phyloP scores from a whole-genome alignment of 1,140 invertebrate species.

The Drosophila insularis region DNA sequence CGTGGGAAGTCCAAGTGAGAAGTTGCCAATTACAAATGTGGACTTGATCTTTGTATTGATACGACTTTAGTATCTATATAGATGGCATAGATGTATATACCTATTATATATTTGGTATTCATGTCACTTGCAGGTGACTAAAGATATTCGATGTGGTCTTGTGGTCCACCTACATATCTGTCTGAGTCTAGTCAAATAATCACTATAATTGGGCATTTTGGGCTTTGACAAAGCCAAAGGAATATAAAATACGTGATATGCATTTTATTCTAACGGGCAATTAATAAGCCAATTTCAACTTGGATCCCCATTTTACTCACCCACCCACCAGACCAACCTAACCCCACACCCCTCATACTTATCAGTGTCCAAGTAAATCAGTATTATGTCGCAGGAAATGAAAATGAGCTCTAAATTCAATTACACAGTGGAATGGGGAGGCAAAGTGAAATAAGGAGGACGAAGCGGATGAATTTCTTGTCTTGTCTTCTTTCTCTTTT shows the following conservation, averaged over 20 bases:
- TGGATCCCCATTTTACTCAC: neutral
- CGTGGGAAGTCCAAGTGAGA: slow-evolving; percentile 66
- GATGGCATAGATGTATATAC: slow-evolving; percentile 4
- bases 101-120: slow-evolving; percentile 58
- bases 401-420: slow-evolving; percentile 80
- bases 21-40: slow-evolving; percentile 69
- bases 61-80: neutral
- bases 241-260: slow-evolving; percentile 65
- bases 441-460: neutral
- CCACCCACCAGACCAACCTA: neutral
- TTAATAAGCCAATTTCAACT: slow-evolving; percentile 64
- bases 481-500: slow-evolving; percentile 15
- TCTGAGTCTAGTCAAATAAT: slow-evolving; percentile 51
- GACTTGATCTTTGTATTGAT: slow-evolving; percentile 41
- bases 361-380: slow-evolving; percentile 70
- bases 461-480: neutral
- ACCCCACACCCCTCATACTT: slow-evolving; percentile 18
- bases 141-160: neutral
- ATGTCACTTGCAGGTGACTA: slow-evolving; percentile 65
- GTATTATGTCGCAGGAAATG: slow-evolving; percentile 71
- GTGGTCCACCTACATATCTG: neutral
- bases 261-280: slow-evolving; percentile 57
- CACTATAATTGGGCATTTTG: slow-evolving; percentile 67
- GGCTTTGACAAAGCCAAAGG: slow-evolving; percentile 39
- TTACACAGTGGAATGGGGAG: slow-evolving; percentile 36